These are phyloP conservation scores for Hydrolagus affinis DNA, from an alignment of 2,113 vertebrate genomes.

Conservation along the genomic window DNA sequence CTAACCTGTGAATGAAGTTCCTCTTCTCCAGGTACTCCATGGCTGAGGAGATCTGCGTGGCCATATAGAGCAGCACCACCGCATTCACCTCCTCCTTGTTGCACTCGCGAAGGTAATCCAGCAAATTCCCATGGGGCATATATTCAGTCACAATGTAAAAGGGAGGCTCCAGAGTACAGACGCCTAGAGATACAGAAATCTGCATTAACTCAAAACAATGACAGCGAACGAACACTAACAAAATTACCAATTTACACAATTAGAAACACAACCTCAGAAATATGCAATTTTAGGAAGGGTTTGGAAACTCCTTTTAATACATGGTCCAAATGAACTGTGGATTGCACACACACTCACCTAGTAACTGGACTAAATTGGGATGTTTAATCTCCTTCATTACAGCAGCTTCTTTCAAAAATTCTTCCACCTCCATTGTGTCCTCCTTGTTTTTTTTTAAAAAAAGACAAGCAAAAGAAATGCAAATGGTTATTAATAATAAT, in stretches of 20 bases:
- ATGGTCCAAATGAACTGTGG: not conserved
- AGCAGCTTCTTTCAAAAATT: constrained; percentile 94
- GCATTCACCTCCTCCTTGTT: constrained; percentile 88
- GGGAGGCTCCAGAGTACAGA: constrained; percentile 91
- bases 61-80: constrained; percentile 95
- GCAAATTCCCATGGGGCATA: constrained; percentile 93
- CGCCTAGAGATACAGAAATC: constrained; percentile 56
- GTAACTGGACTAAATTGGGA: constrained; percentile 87
- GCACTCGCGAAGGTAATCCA: constrained; percentile 92
- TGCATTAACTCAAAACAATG: not conserved
- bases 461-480: too few relatives aligned
- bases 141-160: constrained; percentile 98
- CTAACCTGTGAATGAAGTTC: constrained; percentile 94
- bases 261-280: too few relatives aligned
- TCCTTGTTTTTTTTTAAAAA: constrained; percentile 59
- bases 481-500: too few relatives aligned
- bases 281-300: too few relatives aligned
- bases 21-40: constrained; percentile 98
- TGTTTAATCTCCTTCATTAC: constrained; percentile 99
- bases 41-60: constrained; percentile 96
- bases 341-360: constrained; percentile 52
- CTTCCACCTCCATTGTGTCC: constrained; percentile 98
- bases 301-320: too few relatives aligned
- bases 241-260: not conserved
- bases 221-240: not conserved